Conservation (phyloP, 2,113 vertebrate genomes). For the Neolamprologus sp. region DNA sequence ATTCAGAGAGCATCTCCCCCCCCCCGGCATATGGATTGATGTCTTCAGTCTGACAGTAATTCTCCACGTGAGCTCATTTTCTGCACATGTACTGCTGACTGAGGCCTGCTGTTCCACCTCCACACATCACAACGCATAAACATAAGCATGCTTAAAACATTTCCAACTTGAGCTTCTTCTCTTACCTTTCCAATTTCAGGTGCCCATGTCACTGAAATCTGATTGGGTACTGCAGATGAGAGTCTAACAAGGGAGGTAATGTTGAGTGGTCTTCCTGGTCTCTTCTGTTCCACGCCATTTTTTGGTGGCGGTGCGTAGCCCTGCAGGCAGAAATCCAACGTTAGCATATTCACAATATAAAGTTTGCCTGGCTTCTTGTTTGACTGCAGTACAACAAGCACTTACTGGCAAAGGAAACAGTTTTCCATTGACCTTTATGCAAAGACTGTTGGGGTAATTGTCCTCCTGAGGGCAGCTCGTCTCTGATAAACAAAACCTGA, state of each 20-base stretch:
- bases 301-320: constrained; percentile 92
- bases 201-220: constrained; percentile 95
- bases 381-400: background rate
- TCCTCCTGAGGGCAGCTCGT: constrained; percentile 97
- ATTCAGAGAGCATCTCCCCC: background rate
- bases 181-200: constrained; percentile 95
- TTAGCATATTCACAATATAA: background rate
- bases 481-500: constrained; percentile 92
- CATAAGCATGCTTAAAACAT: background rate
- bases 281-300: constrained; percentile 95
- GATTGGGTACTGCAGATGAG: constrained; percentile 93
- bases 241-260: constrained; percentile 92
- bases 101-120: background rate
- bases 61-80: background rate
- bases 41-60: background rate
- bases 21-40: fast-evolving
- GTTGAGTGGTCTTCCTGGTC: constrained; percentile 89
- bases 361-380: background rate
- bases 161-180: background rate
- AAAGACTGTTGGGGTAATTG: constrained; percentile 92
- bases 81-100: background rate
- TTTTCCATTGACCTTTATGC: constrained; percentile 97
- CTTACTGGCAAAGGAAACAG: constrained; percentile 92
- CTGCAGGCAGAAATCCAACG: constrained; percentile 43
- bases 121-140: fast-evolving